A percentile compares a stretch with the other conserved stretches of the same genome.
Evolutionary conservation across 2,888 invertebrate genomes (phyloP).

Genomic region (Drosophila ezoana): DNA sequence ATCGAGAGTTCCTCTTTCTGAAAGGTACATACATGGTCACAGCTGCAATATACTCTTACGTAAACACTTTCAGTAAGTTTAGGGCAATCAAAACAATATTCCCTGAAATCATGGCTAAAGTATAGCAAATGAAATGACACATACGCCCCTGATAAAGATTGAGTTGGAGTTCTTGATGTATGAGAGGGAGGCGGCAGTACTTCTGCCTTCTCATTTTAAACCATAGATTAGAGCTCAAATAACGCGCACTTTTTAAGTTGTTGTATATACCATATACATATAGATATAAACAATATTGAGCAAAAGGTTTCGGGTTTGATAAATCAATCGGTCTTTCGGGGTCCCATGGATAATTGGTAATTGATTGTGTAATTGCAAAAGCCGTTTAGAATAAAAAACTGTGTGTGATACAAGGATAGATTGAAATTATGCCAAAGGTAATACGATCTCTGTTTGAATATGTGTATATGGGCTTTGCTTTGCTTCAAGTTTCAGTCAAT

Average conservation of each 20-base stretch:
- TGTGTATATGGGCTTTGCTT: not conserved
- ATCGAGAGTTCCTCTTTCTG: too few relatives aligned
- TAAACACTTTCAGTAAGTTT: not conserved
- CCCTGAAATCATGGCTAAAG: not conserved
- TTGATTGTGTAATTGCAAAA: not conserved
- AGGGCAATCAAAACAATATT: not conserved
- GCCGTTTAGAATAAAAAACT: not conserved
- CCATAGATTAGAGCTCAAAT: not conserved
- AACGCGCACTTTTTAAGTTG: not conserved
- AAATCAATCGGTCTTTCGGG: not conserved
- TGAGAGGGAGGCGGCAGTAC: conserved; percentile 1
- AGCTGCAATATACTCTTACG: not conserved
- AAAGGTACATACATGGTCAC: not conserved
- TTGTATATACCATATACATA: not conserved
- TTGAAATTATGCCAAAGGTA: not conserved
- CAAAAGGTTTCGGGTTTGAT: not conserved
- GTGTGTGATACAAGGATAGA: not conserved
- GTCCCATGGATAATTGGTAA: too few relatives aligned
- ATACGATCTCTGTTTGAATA: not conserved
- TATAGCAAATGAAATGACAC: not conserved
- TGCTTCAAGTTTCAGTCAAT: conserved; percentile 1
- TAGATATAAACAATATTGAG: not conserved
- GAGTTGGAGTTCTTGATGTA: not conserved
- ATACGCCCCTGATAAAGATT: not conserved
- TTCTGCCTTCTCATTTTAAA: conserved; percentile 4